Evolutionary conservation across 2,888 invertebrate species (phyloP), one percentile per base, ranked within the genome.

Genomic region (Polydrusus pterygomalis): DNA sequence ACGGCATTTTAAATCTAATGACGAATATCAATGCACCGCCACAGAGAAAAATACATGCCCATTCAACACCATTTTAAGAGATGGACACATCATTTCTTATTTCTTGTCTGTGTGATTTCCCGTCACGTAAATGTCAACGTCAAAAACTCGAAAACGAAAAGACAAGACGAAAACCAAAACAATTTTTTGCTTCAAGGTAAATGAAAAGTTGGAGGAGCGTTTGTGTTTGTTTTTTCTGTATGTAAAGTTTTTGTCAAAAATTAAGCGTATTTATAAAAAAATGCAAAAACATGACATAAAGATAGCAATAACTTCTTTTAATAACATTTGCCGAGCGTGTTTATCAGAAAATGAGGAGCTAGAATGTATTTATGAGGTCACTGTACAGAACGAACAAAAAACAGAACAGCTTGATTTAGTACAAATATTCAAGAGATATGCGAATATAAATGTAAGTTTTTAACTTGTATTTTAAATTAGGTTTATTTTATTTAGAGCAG

Each of bases 321-420:
- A 58, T 43, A 63, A 20, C 18, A 71, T 77, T 20, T 77, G 77
- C 63, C 34, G 77, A 15, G 71, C 67, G 10, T 77, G 77, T 72
- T 72, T 77, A 58, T 17, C 15, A 6, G 63, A 74, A 43, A 74
- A 62, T 43, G 58, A 17, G 8, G 71, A 77, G 6, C 18, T 77
- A 20, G 11, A 75, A 58, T 62, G 58, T 11, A 64, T 77, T 47
- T 71, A 75, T 34, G 75, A 51, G 60, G 68, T 77, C 38, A 18
- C 11, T 47, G 63, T 77, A 30, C 68, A 74, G 40, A 69, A 68
- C 30, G 69, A 73, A 5, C 17, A 65, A 56, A 71, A 75, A 72
- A 56, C 71, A 25, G 71, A 60, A 20, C 18, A 45, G 30, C 51
- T 77, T 25, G 65, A 71, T 56, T 58, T 77, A 17, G 49, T 70